Conservation (phyloP, 2,888 invertebrate species). For the Leptothorax acervorum region DNA sequence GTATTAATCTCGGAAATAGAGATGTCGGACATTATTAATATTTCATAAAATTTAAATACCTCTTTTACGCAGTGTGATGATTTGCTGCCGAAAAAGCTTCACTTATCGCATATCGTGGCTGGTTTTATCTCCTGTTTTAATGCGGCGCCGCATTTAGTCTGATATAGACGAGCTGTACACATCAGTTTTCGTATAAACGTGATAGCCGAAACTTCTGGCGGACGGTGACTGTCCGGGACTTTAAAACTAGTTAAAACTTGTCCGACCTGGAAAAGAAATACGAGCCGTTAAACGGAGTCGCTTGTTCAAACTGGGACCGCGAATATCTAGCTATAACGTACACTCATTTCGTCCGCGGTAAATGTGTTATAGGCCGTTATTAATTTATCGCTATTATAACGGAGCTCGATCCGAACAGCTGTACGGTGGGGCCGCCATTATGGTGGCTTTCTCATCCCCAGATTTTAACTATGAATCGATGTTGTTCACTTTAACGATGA, state of each 20-base stretch:
- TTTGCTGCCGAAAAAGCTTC: conserved; percentile 19
- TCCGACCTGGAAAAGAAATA: conserved; percentile 25
- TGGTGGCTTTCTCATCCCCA: not conserved
- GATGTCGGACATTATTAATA: not conserved
- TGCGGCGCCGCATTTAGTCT: conserved; percentile 32
- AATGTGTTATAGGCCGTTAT: conserved; percentile 22
- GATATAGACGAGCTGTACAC: conserved; percentile 48
- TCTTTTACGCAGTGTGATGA: not conserved
- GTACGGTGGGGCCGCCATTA: not conserved
- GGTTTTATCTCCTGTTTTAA: not conserved
- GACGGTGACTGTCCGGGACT: conserved; percentile 42
- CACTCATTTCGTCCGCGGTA: conserved; percentile 18
- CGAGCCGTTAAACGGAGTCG: conserved; percentile 38
- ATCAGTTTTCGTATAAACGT: conserved; percentile 53
- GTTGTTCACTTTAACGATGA: conserved; percentile 14
- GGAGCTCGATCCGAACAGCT: not conserved
- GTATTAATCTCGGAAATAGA: not conserved
- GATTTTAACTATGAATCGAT: conserved; percentile 19
- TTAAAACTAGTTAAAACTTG: conserved; percentile 52
- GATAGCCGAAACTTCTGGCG: conserved; percentile 38
- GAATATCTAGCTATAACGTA: not conserved
- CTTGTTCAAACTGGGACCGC: conserved; percentile 18
- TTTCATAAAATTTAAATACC: conserved; percentile 9
- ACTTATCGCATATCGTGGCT: conserved; percentile 4
- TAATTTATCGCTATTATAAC: conserved; percentile 49